Percentiles rank a stretch among this genome's conserved stretches.
Conservation (phyloP, 2,888 invertebrate species). For the Perithous albicinctus region DNA sequence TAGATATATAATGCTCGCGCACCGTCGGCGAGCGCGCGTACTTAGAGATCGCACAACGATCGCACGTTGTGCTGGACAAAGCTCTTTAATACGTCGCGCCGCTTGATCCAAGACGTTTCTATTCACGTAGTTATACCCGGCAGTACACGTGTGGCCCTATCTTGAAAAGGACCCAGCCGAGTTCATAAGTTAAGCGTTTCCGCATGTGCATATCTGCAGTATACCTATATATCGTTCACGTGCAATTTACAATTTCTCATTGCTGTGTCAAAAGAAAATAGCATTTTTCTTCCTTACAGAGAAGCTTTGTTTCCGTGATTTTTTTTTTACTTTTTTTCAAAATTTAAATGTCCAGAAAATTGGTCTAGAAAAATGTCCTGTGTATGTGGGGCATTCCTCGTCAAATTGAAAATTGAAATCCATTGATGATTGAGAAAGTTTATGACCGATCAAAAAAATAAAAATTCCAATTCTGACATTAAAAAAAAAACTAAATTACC, state of each 20-base stretch:
- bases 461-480: no score
- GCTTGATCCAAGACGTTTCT: slow-evolving; percentile 75
- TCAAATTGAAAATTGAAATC: no score
- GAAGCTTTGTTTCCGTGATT: no score
- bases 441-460: no score
- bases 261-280: not conserved
- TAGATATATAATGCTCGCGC: not conserved
- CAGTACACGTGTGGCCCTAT: slow-evolving; percentile 40
- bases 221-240: not conserved
- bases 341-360: no score
- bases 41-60: slow-evolving; percentile 53
- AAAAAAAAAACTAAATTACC: no score
- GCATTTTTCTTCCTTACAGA: no score
- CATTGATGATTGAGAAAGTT: no score
- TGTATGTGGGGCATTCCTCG: no score
- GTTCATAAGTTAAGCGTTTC: slow-evolving; percentile 77
- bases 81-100: slow-evolving; percentile 69
- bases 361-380: no score
- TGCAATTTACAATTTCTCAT: slow-evolving; percentile 2
- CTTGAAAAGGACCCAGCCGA: slow-evolving; percentile 61
- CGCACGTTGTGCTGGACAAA: slow-evolving; percentile 60
- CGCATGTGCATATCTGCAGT: slow-evolving; percentile 63
- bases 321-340: no score
- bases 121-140: slow-evolving; percentile 67
- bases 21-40: slow-evolving; percentile 3